Base-by-base conservation (phyloP, 1,140 invertebrate species). In the Zaprionus capensis region DNA sequence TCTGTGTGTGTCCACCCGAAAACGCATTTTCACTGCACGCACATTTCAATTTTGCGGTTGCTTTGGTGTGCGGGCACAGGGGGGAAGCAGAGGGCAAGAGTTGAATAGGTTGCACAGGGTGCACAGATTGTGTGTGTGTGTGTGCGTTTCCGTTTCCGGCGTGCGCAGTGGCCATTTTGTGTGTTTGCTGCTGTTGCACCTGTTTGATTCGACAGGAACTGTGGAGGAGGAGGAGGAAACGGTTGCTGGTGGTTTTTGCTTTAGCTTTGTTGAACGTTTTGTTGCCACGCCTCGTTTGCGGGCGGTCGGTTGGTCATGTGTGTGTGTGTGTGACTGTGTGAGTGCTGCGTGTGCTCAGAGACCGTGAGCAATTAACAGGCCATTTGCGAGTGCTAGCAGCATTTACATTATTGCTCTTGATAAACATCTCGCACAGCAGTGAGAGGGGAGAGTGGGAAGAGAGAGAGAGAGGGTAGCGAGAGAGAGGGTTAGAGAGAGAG, bases 11-110 rank as follows among this genome's bases (percentile, higher is more conserved):
- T 34, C 58, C 51, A 14, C 38, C 55, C 46, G 44, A 67, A 69
- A 77, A 82, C 67, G 66, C 76, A 82, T 86, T 84, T 81, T 81
- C 57, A 51, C n/a, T 69, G 66, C 77, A 80, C 83, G 77, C 80
- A 87, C 68, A 78, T 88, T 87, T 80, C 71, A 74, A 88, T 87
- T 80, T 83, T 78, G 80, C 20, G 79, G 41, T 58, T 61, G 24
- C 38, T 49, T n/a, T 24, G 28, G 9, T 51, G 46, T 62, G 49
- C 38, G 22, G 28, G 12, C 7, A 7, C 38, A 6, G 4, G 2
- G n/a, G 15, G 6, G 0, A 2, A 2, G 41, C n/a, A 17, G 7
- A n/a, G 41, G 41, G 41, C 31, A 41, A 41, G 5, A 6, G 41
- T 17, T 46, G 41, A n/a, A 46, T 17, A 46, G 41, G 15, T 15